phyloP scores from a whole-genome alignment of 30 jellyfish, hydroid and myxozoan species.

The Cassiopea xamachana region DNA sequence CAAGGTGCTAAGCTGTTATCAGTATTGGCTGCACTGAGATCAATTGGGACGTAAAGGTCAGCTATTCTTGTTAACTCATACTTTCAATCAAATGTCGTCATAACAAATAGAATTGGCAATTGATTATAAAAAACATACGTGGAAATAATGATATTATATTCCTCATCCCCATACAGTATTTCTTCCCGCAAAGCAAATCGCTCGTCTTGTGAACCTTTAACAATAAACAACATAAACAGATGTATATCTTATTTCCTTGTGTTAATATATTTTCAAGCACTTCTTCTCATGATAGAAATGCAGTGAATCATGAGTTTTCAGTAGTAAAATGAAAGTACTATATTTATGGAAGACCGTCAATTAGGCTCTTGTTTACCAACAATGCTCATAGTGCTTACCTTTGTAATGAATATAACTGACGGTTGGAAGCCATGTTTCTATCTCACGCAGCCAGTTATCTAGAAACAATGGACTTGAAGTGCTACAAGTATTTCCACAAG shows the following conservation, averaged over 20 bases:
- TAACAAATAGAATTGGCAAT: neutral
- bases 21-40: neutral
- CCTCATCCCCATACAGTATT: slow-evolving; percentile 65
- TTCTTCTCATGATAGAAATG: no score
- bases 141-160: slow-evolving; percentile 61
- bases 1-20: neutral
- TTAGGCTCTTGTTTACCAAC: no score
- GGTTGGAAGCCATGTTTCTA: slow-evolving; percentile 87
- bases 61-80: neutral
- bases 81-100: neutral
- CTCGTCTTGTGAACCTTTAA: slow-evolving; percentile 80
- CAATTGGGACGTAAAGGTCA: no score
- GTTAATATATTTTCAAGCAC: no score
- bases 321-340: no score
- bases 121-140: slow-evolving; percentile 50
- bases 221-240: neutral
- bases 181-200: slow-evolving; percentile 70
- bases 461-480: neutral
- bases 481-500: no score
- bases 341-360: no score
- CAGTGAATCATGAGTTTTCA: no score
- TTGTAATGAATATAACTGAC: slow-evolving; percentile 65
- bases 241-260: neutral
- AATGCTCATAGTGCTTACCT: slow-evolving; percentile 28
- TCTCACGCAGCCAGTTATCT: slow-evolving; percentile 93